Base-by-base conservation (phyloP, 2,797 vertebrate species). In the Anas flavirostris region DNA sequence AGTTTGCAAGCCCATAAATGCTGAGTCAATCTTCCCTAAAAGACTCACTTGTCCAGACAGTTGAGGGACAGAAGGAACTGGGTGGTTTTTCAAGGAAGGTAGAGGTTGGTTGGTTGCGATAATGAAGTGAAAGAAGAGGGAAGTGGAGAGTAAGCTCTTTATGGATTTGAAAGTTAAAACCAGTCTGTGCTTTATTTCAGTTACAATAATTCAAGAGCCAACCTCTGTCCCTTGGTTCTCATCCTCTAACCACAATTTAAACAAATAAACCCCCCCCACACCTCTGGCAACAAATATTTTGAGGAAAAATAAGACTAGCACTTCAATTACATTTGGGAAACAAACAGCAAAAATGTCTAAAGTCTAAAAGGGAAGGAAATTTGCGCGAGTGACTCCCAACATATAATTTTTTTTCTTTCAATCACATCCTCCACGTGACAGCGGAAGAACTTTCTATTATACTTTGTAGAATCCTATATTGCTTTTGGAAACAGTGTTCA, bases 401-500 rank as follows among this genome's bases (percentile, higher is more conserved):
- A 53, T 41, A 58, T 5, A 44, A 10, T 48, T 33, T 60, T 25
- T 43, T 17, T 43, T 31, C 33, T 29, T 77, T 50, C 17, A 7
- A 50, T 39, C 28, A 59, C 2, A 3, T 85, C 78, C 73, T 92
- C 92, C 63, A 85, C 39, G 33, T 79, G 68, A 12, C n/a, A 59
- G 31, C 55, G 35, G 59, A 91, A 95, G 69, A 53, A 48, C 72
- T 92, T 91, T 82, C 85, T 84, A 59, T 62, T 73, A 66, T 5
- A 12, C 67, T 94, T 83, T 68, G 70, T 87, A 82, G 48, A 74
- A 79, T 63, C n/a, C 56, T 55, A 56, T 62, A 86, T 28, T 69
- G 35, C 73, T 95, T 93, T 91, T 85, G 46, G 46, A 91, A 90
- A 89, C 23, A 39, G 13, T 41, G 50, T 64, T 82, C 74, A 85